Conservation (phyloP, 37 sponge, comb jelly and placozoan species). For the Aphrocallistes beatrix region DNA sequence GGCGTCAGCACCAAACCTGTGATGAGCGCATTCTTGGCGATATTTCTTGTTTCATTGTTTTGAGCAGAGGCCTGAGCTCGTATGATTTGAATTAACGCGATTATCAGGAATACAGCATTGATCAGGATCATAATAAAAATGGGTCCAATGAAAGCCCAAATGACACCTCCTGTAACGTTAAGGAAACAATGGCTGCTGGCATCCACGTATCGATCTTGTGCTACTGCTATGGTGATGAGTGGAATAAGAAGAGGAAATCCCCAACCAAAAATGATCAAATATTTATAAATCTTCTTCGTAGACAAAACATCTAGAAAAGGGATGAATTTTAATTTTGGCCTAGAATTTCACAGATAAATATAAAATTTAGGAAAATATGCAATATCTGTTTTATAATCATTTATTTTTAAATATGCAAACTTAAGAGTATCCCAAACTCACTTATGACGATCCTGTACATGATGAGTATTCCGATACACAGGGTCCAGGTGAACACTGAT, state of each 20-base stretch:
- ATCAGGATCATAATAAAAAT: not conserved
- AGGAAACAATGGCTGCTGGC: not conserved
- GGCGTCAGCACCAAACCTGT: not conserved
- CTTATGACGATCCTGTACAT: not conserved
- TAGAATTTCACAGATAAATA: too few relatives aligned
- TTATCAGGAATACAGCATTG: constrained; percentile 5
- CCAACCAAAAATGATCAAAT: not conserved
- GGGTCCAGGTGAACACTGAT: not conserved
- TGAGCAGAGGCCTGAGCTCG: not conserved
- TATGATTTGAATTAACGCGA: not conserved
- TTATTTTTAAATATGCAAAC: too few relatives aligned
- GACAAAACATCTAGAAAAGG: not conserved
- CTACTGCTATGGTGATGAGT: not conserved
- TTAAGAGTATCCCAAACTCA: not conserved
- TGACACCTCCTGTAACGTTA: not conserved
- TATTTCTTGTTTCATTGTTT: not conserved
- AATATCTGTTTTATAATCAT: too few relatives aligned
- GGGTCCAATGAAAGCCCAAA: not conserved
- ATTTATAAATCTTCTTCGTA: not conserved
- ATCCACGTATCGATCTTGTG: not conserved
- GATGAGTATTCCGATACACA: not conserved
- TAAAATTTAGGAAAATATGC: too few relatives aligned
- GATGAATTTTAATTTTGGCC: too few relatives aligned
- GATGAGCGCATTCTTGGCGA: not conserved
- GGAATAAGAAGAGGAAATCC: not conserved